phyloP scores from a whole-genome alignment of 64 coral and sea anemone genomes.

The Platygyra sinensis region DNA sequence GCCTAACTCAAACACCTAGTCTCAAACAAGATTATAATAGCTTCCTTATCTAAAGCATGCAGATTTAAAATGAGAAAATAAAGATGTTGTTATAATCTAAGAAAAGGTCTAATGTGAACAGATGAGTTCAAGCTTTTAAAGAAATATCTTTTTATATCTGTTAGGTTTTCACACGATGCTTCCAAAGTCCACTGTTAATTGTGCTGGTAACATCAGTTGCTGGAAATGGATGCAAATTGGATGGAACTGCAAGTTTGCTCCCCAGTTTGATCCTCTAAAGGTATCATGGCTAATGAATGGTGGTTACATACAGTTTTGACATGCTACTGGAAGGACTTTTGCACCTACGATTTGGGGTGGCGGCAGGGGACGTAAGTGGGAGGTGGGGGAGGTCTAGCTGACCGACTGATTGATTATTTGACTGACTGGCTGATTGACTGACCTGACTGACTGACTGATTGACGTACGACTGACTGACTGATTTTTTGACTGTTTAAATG shows the following conservation, averaged over 20 bases:
- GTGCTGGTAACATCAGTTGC: conserved; percentile 63
- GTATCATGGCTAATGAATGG: conserved; percentile 2
- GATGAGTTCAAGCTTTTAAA: too few species aligned
- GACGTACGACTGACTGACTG: not conserved
- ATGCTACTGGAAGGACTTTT: too few species aligned
- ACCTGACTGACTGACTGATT: not conserved
- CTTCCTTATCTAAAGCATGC: too few species aligned
- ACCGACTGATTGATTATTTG: not conserved
- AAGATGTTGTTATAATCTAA: too few species aligned
- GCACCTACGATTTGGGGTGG: too few species aligned
- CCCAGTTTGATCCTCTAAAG: conserved; percentile 83
- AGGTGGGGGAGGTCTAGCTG: not conserved
- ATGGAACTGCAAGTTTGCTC: conserved; percentile 81
- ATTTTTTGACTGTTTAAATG: not conserved
- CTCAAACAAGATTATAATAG: too few species aligned
- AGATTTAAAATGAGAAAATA: too few species aligned
- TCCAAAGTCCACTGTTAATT: conserved; percentile 69
- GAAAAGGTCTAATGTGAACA: too few species aligned
- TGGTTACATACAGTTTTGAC: too few species aligned
- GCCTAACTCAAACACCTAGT: too few species aligned
- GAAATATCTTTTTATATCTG: not conserved
- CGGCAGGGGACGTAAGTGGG: too few species aligned
- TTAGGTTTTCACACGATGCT: conserved; percentile 98
- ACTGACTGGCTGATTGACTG: not conserved
- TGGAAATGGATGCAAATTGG: conserved; percentile 86